Evolutionary conservation across 1,140 invertebrate genomes (phyloP), one percentile per base, ranked within the genome.

Genomic region (Adoxophyes honmai): DNA sequence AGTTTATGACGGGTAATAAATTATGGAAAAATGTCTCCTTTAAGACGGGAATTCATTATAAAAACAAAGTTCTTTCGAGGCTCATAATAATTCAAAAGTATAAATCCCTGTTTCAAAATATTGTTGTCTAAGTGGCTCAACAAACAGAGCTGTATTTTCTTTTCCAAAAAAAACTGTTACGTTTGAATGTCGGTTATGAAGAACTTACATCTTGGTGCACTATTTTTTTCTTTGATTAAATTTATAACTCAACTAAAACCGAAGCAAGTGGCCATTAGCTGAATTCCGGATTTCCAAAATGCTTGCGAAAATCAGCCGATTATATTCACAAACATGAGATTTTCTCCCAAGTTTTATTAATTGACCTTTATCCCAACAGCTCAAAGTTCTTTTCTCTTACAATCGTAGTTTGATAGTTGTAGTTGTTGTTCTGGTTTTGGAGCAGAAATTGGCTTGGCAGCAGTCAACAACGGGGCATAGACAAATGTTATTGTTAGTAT

Each of bases 401-500:
- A 28, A 28, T 28, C 21, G 6, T 6, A 28, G 21, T 48, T 3
- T 1, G 18, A 28, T 13, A n/a, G 15, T 9, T 10, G 39, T 10
- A 44, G 11, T 48, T 5, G n/a, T 28, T 4, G n/a, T 48, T 33
- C 21, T 33, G 18, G 18, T 16, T 48, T 48, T 21, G 15, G 42
- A 11, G 28, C 10, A 21, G 21, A 48, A 38, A 48, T 52, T 52
- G 51, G 51, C 34, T 52, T 16, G 33, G 15, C 33, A 52, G 4
- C 13, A 34, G 11, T 34, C 51, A 52, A 52, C 51, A 34, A 52
- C 34, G 7, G 57, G 63, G 55, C 52, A 53, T 65, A 71, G 70
- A 75, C 64, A 68, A 76, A 73, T 64, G 69, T 77, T 75, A 81
- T 68, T 70, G 70, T 77, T 77, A 81, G 65, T 72, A 68, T 78